Conservation (phyloP, 2,888 invertebrate genomes). For the Dicyrtomina minuta region DNA sequence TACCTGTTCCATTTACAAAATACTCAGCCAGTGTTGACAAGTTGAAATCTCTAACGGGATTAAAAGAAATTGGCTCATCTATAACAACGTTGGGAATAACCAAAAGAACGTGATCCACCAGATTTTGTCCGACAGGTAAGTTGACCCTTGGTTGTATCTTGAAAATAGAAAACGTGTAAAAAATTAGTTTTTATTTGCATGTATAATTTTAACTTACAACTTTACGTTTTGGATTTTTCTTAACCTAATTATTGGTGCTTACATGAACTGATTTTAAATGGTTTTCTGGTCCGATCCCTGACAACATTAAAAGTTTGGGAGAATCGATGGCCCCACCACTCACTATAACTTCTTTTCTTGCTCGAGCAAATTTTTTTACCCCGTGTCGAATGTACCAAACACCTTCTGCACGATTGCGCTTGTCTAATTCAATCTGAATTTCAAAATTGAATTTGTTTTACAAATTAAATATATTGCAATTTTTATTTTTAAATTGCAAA, state of each 20-base stretch:
- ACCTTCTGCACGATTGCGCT: conserved; percentile 24
- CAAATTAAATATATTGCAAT: too few relatives aligned
- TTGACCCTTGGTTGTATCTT: conserved; percentile 44
- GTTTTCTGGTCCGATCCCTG: conserved; percentile 25
- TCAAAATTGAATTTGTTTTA: background rate
- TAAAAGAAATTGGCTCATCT: conserved; percentile 39
- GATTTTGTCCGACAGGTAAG: conserved; percentile 48
- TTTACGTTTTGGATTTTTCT: too few relatives aligned
- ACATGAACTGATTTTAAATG: conserved; percentile 27
- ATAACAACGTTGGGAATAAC: conserved; percentile 34
- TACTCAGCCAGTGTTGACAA: conserved; percentile 38
- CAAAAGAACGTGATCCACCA: conserved; percentile 42
- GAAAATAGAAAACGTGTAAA: background rate
- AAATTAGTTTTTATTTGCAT: too few relatives aligned
- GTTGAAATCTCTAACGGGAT: conserved; percentile 41
- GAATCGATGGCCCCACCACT: conserved; percentile 27
- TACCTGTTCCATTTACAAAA: conserved; percentile 42
- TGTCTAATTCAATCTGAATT: conserved; percentile 22
- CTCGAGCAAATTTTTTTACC: conserved; percentile 19
- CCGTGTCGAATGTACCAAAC: conserved; percentile 29
- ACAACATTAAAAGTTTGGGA: conserved; percentile 31
- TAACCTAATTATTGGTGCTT: too few relatives aligned
- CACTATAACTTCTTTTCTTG: conserved; percentile 24
- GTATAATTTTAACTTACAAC: too few relatives aligned
- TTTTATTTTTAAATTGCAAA: too few relatives aligned